Base-by-base conservation (phyloP, 2,797 vertebrate species). In the Mionectes olivaceus region DNA sequence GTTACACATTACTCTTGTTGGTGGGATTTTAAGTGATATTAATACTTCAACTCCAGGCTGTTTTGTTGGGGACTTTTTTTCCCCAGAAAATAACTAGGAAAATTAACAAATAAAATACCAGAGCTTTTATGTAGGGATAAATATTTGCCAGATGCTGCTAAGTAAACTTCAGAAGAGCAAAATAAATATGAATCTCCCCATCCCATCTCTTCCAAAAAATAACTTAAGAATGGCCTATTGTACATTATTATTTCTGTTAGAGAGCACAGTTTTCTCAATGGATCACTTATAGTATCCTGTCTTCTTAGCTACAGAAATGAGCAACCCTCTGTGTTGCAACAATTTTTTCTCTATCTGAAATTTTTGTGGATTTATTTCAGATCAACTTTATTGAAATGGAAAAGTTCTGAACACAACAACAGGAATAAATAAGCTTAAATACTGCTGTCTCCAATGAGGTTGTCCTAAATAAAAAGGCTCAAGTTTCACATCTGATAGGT, bases 181-280 rank as follows among this genome's bases (percentile, higher is more conserved):
- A 86, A 83, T 43, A 60, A 59, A 85, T 49, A 10, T 76, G 39
- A 83, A 41, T 44, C 7, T 56, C 6, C 7, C 13, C 16, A 55
- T n/a, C 10, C 2, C 17, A 33, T 22, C 17, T 70, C 2, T 6
- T 2, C 13, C 12, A 3, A 23, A 70, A 44, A 3, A 4, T 25
- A 2, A 57, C 44, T 43, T 53, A 81, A 74, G 19, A 65, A 53
- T 39, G 9, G 4, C 28, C 63, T 56, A 25, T 74, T 67, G 43
- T 41, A 46, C 28, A 22, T 37, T 63, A 27, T 65, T 82, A 15
- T 85, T 82, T 74, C 41, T 87, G 55, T 7, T 49, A 10, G 21
- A 74, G 32, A 70, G 19, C 3, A 47, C 6, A 59, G 25, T 52
- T 89, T 89, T 92, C 24, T 56, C 9, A 56, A 5, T 47, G 46